Percentiles rank a stretch among this genome's conserved stretches.
phyloP scores from a whole-genome alignment of 30 jellyfish, hydroid and myxozoan species.

The Aurelia aurita region DNA sequence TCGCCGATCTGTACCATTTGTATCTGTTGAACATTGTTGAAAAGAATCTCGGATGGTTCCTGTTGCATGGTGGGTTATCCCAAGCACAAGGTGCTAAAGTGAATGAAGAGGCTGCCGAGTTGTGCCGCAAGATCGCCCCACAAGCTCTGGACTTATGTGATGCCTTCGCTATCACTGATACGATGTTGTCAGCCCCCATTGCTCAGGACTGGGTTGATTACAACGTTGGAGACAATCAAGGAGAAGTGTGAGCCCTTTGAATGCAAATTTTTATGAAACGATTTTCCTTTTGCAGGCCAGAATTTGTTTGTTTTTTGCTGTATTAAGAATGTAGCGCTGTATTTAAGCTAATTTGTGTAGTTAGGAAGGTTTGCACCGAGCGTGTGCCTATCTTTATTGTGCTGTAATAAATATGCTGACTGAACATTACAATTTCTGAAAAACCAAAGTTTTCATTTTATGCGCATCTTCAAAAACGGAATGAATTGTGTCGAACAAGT shows the following conservation, averaged over 20 bases:
- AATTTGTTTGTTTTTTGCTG: no score
- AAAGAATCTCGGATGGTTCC: constrained; percentile 86
- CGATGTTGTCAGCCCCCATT: constrained; percentile 94
- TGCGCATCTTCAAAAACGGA: no score
- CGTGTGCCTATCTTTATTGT: no score
- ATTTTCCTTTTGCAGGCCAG: no score
- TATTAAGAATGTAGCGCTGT: no score
- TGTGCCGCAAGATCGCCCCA: constrained; percentile 84
- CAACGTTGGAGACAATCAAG: constrained; percentile 88
- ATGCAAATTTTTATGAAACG: neutral
- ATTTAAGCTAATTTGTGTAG: no score
- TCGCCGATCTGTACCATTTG: constrained; percentile 63
- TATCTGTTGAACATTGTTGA: constrained; percentile 64
- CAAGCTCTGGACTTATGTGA: constrained; percentile 81
- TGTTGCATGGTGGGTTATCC: constrained; percentile 69
- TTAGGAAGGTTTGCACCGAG: no score
- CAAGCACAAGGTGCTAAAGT: constrained; percentile 56
- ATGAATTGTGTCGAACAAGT: no score
- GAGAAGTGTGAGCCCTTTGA: constrained; percentile 57
- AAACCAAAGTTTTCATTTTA: no score
- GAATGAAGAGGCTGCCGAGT: constrained; percentile 54
- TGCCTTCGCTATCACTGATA: constrained; percentile 82
- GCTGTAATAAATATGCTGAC: no score
- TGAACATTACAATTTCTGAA: no score
- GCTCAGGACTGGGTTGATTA: constrained; percentile 92